Evolutionary conservation across 1,140 invertebrate species (phyloP).

Genomic region (Lineus longissimus): DNA sequence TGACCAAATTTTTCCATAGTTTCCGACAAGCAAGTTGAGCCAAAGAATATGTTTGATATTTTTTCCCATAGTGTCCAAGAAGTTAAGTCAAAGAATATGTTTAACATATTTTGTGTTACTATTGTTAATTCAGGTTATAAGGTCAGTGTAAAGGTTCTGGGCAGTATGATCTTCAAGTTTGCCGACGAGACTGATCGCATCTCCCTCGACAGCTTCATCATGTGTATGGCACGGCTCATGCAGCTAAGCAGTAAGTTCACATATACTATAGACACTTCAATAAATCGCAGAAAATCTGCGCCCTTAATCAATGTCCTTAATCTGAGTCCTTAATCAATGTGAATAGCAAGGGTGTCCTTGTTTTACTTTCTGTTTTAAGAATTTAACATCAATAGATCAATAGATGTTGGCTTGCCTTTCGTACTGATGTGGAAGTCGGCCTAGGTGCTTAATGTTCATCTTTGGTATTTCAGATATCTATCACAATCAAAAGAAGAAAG

Average conservation of each 20-base stretch:
- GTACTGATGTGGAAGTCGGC: neutral
- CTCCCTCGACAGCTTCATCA: slow-evolving; percentile 87
- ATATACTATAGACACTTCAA: neutral
- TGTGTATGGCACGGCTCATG: slow-evolving; percentile 85
- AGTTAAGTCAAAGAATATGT: neutral
- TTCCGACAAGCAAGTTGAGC: too few species aligned
- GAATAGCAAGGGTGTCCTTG: too few species aligned
- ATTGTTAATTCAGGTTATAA: slow-evolving; percentile 62
- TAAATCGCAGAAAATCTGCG: neutral
- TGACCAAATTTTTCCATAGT: too few species aligned
- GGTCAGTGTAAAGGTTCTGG: slow-evolving; percentile 81
- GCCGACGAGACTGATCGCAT: slow-evolving; percentile 72
- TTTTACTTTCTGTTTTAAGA: too few species aligned
- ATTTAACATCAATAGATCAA: neutral
- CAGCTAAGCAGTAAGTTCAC: slow-evolving; percentile 60
- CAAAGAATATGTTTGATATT: too few species aligned
- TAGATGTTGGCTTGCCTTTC: neutral
- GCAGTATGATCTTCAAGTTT: slow-evolving; percentile 81
- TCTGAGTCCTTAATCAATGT: too few species aligned
- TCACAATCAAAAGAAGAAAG: slow-evolving; percentile 23
- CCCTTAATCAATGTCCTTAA: too few species aligned
- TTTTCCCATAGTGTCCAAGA: neutral
- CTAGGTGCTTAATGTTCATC: neutral
- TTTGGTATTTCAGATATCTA: slow-evolving; percentile 23
- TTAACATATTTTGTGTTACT: neutral